Evolutionary conservation across 1,140 invertebrate genomes (phyloP).

Genomic region (Zaprionus capensis): DNA sequence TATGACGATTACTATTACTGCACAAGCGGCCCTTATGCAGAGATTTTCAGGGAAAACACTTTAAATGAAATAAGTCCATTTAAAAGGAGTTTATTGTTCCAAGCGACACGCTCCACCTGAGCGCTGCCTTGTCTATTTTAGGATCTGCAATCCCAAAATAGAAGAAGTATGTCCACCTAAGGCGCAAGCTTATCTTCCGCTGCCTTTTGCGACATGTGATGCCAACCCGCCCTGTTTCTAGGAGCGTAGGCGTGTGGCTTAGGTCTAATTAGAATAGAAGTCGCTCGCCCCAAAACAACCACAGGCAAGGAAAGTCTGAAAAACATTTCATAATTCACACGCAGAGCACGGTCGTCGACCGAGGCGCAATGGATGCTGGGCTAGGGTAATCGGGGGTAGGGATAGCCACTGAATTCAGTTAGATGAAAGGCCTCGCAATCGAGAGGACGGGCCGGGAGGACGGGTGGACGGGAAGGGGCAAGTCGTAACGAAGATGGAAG

Average conservation of each 20-base stretch:
- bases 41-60: background rate
- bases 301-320: background rate
- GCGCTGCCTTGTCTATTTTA: background rate
- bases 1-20: background rate
- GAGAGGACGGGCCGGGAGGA: background rate
- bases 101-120: background rate
- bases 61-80: background rate
- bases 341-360: constrained; percentile 41
- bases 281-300: constrained; percentile 6
- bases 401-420: background rate
- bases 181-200: background rate
- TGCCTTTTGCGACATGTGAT: constrained; percentile 24
- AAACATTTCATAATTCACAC: constrained; percentile 63
- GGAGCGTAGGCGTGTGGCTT: constrained; percentile 35
- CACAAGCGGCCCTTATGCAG: background rate
- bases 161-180: background rate
- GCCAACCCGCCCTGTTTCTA: background rate
- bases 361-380: background rate
- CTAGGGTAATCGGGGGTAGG: background rate
- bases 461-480: too few species aligned
- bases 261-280: constrained; percentile 63
- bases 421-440: background rate
- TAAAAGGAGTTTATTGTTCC: background rate
- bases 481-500: background rate
- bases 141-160: background rate